phyloP scores from a whole-genome alignment of 2,797 vertebrate species.

The Myotis vivesi region DNA sequence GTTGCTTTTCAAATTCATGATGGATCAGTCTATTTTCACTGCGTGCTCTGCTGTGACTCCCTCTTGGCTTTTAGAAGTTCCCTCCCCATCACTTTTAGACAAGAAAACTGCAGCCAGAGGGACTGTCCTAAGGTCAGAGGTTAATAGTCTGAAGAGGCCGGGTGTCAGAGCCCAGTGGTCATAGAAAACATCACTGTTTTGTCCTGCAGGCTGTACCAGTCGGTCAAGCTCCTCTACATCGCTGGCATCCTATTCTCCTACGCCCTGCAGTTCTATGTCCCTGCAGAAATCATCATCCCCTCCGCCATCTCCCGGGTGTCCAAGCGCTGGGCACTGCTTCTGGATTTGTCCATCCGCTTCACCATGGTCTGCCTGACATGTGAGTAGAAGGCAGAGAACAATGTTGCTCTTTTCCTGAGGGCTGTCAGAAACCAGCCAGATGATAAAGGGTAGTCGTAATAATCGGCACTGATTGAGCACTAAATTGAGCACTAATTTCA shows the following conservation, averaged over 20 bases:
- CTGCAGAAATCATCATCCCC: constrained; percentile 94
- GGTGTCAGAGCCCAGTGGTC: not conserved
- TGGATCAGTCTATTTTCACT: not conserved
- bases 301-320: constrained; percentile 82
- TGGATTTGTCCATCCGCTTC: constrained; percentile 89
- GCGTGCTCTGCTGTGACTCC: not conserved
- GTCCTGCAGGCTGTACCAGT: constrained; percentile 92
- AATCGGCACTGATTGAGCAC: not conserved
- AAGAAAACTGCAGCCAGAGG: not conserved
- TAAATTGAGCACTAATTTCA: not conserved
- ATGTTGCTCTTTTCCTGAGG: not conserved
- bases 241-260: constrained; percentile 96
- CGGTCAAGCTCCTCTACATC: constrained; percentile 94
- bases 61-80: not conserved
- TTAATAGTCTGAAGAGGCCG: not conserved
- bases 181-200: not conserved
- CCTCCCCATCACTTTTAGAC: not conserved
- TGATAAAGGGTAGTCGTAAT: not conserved
- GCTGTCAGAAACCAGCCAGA: not conserved
- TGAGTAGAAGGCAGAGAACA: constrained; percentile 83
- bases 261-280: constrained; percentile 95
- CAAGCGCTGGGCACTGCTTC: constrained; percentile 83
- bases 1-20: not conserved
- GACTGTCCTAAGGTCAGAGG: not conserved
- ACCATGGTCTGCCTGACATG: constrained; percentile 91